These are phyloP conservation scores for Xerus inauris DNA, from an alignment of 2,113 vertebrate genomes.

Conservation along the genomic window DNA sequence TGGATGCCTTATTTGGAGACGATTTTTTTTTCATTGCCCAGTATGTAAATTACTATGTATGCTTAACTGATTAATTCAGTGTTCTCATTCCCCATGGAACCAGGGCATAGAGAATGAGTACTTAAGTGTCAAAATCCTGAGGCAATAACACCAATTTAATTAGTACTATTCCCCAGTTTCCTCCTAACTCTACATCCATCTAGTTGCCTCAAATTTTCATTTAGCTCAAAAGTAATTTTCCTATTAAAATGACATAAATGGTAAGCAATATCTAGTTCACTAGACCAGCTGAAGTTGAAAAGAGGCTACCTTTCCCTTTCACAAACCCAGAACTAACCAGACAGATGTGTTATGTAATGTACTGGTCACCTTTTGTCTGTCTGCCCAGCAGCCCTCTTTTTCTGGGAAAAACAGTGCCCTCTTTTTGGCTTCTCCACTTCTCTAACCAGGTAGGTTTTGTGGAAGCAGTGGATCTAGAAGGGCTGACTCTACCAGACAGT, in stretches of 20 bases:
- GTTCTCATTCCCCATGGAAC: background rate
- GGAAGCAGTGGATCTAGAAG: background rate
- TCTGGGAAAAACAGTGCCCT: background rate
- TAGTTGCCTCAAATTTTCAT: conserved; percentile 8
- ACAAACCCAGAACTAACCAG: background rate
- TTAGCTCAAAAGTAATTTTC: conserved; percentile 32
- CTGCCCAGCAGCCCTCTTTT: background rate
- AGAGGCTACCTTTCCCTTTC: background rate
- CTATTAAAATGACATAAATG: background rate
- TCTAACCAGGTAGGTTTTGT: background rate
- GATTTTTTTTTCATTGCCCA: background rate
- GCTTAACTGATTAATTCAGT: background rate
- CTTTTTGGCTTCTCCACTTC: background rate
- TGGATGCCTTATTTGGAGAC: background rate
- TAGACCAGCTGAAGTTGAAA: background rate
- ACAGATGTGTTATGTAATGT: background rate
- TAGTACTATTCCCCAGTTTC: background rate
- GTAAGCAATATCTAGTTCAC: background rate
- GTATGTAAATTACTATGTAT: background rate
- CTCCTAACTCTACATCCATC: background rate
- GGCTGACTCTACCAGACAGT: background rate
- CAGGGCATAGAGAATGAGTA: background rate
- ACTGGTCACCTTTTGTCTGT: background rate
- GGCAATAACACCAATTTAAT: background rate
- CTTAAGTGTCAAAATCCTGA: background rate